These are phyloP conservation scores for Sakesphorus luctuosus DNA, from an alignment of 2,113 vertebrate species.

Conservation along the genomic window DNA sequence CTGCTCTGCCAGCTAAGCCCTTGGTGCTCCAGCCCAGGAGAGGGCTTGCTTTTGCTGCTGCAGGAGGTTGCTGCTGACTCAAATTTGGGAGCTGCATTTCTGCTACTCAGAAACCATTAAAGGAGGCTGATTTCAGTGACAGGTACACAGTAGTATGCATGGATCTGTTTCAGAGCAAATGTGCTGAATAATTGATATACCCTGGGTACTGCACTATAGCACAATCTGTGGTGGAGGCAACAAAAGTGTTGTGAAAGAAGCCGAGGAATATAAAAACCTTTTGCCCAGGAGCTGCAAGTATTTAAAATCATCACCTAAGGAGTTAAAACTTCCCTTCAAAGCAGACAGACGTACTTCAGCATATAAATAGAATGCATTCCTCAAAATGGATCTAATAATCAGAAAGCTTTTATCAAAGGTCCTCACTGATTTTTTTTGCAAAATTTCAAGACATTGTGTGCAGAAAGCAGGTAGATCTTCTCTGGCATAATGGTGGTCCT, in stretches of 20 bases:
- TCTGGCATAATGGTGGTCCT: constrained; percentile 38
- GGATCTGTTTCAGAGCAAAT: background rate
- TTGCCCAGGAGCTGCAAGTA: background rate
- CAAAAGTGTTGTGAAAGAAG: background rate
- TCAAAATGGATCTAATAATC: background rate
- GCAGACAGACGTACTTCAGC: background rate
- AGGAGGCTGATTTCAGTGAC: background rate
- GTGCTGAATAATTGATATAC: background rate
- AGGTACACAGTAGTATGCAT: fast-evolving
- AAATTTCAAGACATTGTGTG: constrained; percentile 1
- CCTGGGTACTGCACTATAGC: background rate
- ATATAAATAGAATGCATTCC: constrained; percentile 9
- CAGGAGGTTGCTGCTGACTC: background rate
- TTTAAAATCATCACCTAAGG: background rate
- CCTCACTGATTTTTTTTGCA: background rate
- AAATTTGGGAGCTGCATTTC: background rate
- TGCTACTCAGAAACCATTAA: background rate
- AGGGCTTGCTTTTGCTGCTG: background rate
- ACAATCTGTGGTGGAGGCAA: background rate
- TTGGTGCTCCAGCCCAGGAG: fast-evolving
- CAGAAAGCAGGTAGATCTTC: constrained; percentile 46
- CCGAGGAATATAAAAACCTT: background rate
- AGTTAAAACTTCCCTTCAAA: constrained; percentile 12
- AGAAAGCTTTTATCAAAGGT: constrained; percentile 15
- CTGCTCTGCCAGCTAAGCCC: background rate